Evolutionary conservation across 2,797 vertebrate species (phyloP).

Genomic region (Squalus acanthias): DNA sequence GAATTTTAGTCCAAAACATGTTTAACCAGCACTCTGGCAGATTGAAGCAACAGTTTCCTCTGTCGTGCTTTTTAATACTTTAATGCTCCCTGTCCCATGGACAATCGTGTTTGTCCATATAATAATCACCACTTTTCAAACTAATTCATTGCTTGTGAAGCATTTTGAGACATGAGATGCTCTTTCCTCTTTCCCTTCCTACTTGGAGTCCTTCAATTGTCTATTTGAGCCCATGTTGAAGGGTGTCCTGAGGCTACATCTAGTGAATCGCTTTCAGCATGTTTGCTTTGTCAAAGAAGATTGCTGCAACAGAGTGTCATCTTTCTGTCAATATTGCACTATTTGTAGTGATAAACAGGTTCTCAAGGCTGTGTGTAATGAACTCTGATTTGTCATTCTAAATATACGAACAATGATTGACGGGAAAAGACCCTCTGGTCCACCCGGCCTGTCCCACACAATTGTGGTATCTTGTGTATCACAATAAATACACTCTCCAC

Average conservation of each 20-base stretch:
- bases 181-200: background rate
- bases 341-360: background rate
- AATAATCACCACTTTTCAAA: background rate
- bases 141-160: background rate
- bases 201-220: background rate
- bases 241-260: background rate
- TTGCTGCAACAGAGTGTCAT: background rate
- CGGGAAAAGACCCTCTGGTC: background rate
- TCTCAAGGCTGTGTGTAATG: background rate
- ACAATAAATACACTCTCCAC: background rate
- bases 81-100: background rate
- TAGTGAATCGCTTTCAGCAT: background rate
- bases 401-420: background rate
- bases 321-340: background rate
- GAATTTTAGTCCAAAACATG: constrained; percentile 1
- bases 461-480: background rate
- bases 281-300: background rate
- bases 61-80: no score
- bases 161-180: background rate
- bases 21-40: background rate
- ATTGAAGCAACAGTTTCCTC: background rate
- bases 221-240: background rate
- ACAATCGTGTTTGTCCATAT: background rate
- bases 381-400: background rate
- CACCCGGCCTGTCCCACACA: background rate